Evolutionary conservation across 2,797 vertebrate species (phyloP), one percentile per base, ranked within the genome.

Genomic region (Gobio occitaniae): DNA sequence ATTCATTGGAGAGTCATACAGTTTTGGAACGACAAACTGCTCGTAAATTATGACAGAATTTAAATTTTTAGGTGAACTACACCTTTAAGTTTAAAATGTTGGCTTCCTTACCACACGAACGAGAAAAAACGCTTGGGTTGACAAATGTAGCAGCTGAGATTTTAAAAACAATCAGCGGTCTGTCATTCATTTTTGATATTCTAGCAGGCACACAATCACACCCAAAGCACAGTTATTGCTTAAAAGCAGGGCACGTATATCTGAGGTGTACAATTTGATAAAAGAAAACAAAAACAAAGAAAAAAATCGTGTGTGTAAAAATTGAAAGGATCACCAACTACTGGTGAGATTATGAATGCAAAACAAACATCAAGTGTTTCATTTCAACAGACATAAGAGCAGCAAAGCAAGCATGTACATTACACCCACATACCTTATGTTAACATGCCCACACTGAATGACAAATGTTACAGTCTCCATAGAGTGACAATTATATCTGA

Each of bases 221-320:
- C 83, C 68, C 66, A 65, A 80, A 80, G 84, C 78, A 65, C 84
- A 68, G 66, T 91, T 92, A 93, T 90, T 93, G 92, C 93, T 92
- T 90, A 81, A 86, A 90, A 94, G 90, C 90, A 89, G 78, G 84
- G 83, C 85, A 47, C 77, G 10, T 75, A 77, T 79, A 70, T 84
- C 41, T 15, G 17, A 61, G 41, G 25, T 65, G 86, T 72, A 77
- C 59, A 85, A 83, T 44, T 32, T 6, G 25, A 41, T 25, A 41
- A 63, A 50, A 72, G 0, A 71, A 69, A 63, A 47, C 41, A 11
- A 32, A 61, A 25, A 25, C 25, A 3, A 61, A 4, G 56, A 82
- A 72, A 85, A 47, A 44, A 81, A 88, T 50, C 15, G 16, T 74
- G 54, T 25, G 25, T 63, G 63, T 17, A 59, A 74, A 68, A 52